These are phyloP conservation scores for Ammodytes dubius DNA, from an alignment of 2,113 vertebrate species.

Conservation along the genomic window DNA sequence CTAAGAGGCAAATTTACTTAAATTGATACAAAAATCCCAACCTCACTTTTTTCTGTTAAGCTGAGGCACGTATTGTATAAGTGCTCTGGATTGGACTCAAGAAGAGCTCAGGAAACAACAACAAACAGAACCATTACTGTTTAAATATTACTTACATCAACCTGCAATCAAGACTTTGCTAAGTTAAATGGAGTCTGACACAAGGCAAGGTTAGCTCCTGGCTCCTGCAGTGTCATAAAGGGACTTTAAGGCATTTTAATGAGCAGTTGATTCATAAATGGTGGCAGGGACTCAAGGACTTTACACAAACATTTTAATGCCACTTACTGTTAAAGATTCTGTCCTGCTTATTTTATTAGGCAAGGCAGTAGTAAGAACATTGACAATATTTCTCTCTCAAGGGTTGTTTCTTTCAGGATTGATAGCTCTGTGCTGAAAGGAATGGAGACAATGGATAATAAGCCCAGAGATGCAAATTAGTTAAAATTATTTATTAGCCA, in stretches of 20 bases:
- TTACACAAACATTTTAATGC: conserved; percentile 53
- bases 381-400: conserved; percentile 7
- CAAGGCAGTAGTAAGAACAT: conserved; percentile 14
- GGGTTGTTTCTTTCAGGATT: conserved; percentile 12
- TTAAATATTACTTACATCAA: conserved; percentile 22
- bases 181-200: conserved; percentile 37
- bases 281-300: conserved; percentile 20
- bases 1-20: neutral
- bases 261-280: conserved; percentile 63
- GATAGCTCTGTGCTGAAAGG: conserved; percentile 5
- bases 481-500: neutral
- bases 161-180: conserved; percentile 12
- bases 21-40: neutral
- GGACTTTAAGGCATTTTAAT: conserved; percentile 53
- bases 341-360: conserved; percentile 37
- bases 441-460: conserved; percentile 11
- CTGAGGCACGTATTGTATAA: neutral
- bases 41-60: neutral
- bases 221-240: conserved; percentile 33
- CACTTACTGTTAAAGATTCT: conserved; percentile 47
- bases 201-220: conserved; percentile 32
- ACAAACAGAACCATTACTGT: neutral
- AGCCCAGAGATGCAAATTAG: neutral
- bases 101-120: neutral
- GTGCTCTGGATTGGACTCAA: neutral